These are phyloP conservation scores for Oncorhynchus mykiss DNA, from an alignment of 2,113 vertebrate species.

Conservation along the genomic window DNA sequence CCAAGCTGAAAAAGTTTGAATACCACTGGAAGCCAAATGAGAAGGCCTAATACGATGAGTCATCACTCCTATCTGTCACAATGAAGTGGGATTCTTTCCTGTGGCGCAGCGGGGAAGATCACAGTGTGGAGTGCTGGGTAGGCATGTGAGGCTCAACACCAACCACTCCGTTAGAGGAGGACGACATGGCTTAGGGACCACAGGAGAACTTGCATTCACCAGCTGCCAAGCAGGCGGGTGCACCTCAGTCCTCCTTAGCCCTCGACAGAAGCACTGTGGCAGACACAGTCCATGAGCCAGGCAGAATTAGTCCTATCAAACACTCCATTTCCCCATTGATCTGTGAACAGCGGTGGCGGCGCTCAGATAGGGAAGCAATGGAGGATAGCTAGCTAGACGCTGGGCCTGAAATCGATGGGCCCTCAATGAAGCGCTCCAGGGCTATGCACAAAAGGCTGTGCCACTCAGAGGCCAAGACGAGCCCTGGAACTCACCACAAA, in stretches of 20 bases:
- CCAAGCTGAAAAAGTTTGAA: no score
- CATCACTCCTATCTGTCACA: background rate
- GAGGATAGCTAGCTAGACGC: background rate
- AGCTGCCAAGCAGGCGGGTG: no score
- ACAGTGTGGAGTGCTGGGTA: background rate
- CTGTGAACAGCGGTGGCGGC: conserved; percentile 20
- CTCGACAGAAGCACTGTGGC: conserved; percentile 25
- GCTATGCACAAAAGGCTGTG: conserved; percentile 11
- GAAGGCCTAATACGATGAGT: background rate
- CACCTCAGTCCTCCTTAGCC: background rate
- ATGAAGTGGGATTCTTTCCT: background rate
- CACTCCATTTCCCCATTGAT: conserved; percentile 51
- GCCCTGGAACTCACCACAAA: background rate
- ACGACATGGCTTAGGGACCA: background rate
- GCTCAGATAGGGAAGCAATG: conserved; percentile 2
- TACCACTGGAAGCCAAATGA: no score
- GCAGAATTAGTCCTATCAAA: conserved; percentile 49
- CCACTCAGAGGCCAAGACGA: conserved; percentile 8
- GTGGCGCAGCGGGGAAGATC: background rate
- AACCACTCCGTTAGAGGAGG: background rate
- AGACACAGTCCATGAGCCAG: conserved; percentile 28
- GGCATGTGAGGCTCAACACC: background rate
- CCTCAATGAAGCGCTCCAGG: conserved; percentile 9
- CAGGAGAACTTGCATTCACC: background rate
- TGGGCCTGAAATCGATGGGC: conserved; percentile 46